These are phyloP conservation scores for Chiloscyllium punctatum DNA, from an alignment of 2,797 vertebrate genomes.

Conservation along the genomic window DNA sequence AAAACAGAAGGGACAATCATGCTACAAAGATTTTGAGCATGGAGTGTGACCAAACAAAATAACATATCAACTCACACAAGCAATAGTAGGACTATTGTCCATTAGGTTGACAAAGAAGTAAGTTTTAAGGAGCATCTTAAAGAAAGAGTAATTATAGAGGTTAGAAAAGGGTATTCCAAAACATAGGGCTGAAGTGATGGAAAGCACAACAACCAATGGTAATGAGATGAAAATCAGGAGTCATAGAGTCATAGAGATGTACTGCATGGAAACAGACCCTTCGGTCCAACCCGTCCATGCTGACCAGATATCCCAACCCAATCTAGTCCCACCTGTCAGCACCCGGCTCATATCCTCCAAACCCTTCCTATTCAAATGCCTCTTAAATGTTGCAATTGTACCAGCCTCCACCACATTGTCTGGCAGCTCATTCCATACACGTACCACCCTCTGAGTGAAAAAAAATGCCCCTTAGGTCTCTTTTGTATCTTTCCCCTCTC, in stretches of 20 bases:
- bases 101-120: neutral
- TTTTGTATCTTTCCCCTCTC: no score
- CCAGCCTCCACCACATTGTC: no score
- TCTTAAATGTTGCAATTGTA: no score
- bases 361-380: no score
- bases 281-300: no score
- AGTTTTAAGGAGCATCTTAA: neutral
- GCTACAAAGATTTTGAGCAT: neutral
- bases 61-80: neutral
- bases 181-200: neutral
- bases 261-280: no score
- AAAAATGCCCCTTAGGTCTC: no score
- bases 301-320: no score
- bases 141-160: neutral
- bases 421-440: no score
- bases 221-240: neutral
- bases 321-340: no score
- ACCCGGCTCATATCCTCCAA: no score
- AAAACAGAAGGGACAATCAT: neutral
- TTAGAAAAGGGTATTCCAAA: neutral
- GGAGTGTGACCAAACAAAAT: neutral
- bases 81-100: neutral
- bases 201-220: neutral
- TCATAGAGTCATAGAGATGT: neutral
- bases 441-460: no score